Base-by-base conservation (phyloP, 2,888 invertebrate genomes). In the Andrena bucephala region DNA sequence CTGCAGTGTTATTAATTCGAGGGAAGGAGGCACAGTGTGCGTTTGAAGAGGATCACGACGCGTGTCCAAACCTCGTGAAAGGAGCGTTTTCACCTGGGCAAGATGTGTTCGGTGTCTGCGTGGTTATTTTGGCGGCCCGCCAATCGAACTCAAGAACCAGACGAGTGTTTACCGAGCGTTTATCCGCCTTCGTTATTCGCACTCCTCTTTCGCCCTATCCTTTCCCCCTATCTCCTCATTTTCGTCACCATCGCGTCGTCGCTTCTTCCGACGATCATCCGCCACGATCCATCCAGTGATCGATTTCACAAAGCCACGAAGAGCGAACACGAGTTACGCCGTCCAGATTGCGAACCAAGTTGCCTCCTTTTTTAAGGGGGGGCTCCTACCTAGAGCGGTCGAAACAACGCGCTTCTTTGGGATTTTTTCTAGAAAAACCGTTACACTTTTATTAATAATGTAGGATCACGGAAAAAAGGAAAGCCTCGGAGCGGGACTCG, bases 141-240 rank as follows among this genome's bases (percentile, higher is more conserved):
- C 85, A 85, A 67, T 85, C 85, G 68, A 67, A 75, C 81, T 72
- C 70, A 65, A 33, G 68, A 78, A 74, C 69, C 76, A 29, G 68
- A 67, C 82, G 78, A 85, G 82, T 82, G 80, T 85, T 85, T 85
- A 82, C 75, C 74, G 75, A 85, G 66, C 84, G 69, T 73, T 84
- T 81, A 67, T 71, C 54, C 65, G 63, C 48, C 81, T 81, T 84
- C 70, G 69, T 68, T 70, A 60, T 71, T 63, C 65, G 57, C 57
- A 10, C 42, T 42, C 62, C 27, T 65, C 71, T 75, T 67, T 52
- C 27, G 5, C 42, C 63, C 59, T 8, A 20, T 36, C 48, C 52
- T 71, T 48, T 74, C 60, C 70, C 54, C 75, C 81, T 59, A 68
- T 67, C 66, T 66, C 29, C 50, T 59, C 36, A 29, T 60, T 81